Conservation (phyloP, 2,888 invertebrate species). For the Colletes collaris region DNA sequence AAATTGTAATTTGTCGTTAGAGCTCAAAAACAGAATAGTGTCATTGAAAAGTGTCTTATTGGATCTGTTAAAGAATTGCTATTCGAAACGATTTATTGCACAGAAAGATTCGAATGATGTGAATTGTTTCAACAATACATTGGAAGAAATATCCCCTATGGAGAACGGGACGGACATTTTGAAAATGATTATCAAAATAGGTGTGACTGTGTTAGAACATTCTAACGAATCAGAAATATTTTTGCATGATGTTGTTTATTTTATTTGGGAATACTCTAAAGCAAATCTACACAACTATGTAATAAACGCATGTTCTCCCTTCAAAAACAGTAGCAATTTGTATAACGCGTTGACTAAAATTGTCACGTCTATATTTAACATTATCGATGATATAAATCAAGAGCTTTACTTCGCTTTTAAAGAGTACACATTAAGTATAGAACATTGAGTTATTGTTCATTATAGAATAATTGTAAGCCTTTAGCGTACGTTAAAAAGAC, state of each 20-base stretch:
- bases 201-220: not conserved
- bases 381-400: not conserved
- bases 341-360: not conserved
- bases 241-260: not conserved
- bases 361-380: not conserved
- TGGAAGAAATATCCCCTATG: constrained; percentile 19
- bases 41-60: not conserved
- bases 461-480: no score
- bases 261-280: constrained; percentile 40
- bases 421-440: not conserved
- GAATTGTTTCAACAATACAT: not conserved
- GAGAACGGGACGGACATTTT: not conserved
- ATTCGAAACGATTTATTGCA: not conserved
- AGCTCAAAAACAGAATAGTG: not conserved
- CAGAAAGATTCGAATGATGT: not conserved
- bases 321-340: not conserved
- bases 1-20: not conserved
- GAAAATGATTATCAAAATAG: constrained; percentile 15
- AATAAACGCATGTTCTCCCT: not conserved
- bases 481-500: no score
- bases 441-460: not conserved
- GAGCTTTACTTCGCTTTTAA: constrained; percentile 25
- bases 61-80: not conserved
- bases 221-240: not conserved
- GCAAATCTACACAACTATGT: constrained; percentile 15